phyloP scores from a whole-genome alignment of 2,113 vertebrate species.

The Anhinga anhinga region DNA sequence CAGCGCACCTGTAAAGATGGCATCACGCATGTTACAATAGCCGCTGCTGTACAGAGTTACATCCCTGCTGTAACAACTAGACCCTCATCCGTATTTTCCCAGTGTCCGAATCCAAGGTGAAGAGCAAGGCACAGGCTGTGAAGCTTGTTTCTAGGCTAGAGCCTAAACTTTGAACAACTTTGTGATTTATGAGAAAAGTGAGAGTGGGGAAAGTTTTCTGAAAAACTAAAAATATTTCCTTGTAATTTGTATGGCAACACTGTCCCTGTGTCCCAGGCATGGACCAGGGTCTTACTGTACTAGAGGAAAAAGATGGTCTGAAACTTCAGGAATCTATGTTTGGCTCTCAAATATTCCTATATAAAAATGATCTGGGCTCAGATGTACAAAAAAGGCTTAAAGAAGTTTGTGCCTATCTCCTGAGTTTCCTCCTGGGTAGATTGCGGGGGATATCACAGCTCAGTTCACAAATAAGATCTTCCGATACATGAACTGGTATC shows the following conservation, averaged over 20 bases:
- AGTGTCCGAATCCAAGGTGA: not conserved
- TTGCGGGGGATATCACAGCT: not conserved
- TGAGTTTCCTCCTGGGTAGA: not conserved
- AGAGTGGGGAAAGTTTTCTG: not conserved
- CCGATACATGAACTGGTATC: too few relatives aligned
- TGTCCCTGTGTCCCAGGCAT: not conserved
- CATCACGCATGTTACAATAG: not conserved
- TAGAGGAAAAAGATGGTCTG: not conserved
- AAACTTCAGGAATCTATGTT: not conserved
- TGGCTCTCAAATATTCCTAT: not conserved
- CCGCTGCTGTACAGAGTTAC: not conserved
- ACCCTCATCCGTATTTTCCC: not conserved
- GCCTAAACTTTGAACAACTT: not conserved
- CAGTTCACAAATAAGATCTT: not conserved
- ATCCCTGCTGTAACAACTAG: not conserved
- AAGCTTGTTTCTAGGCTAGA: not conserved
- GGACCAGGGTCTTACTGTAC: not conserved
- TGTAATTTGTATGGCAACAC: not conserved
- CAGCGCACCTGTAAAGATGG: constrained; percentile 86
- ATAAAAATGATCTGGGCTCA: not conserved
- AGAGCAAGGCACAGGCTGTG: not conserved
- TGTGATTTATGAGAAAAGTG: not conserved
- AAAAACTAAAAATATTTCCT: not conserved
- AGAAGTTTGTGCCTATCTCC: not conserved
- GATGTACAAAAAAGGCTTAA: not conserved